phyloP scores from a whole-genome alignment of 2,888 invertebrate genomes.

The Bedellia somnulentella region DNA sequence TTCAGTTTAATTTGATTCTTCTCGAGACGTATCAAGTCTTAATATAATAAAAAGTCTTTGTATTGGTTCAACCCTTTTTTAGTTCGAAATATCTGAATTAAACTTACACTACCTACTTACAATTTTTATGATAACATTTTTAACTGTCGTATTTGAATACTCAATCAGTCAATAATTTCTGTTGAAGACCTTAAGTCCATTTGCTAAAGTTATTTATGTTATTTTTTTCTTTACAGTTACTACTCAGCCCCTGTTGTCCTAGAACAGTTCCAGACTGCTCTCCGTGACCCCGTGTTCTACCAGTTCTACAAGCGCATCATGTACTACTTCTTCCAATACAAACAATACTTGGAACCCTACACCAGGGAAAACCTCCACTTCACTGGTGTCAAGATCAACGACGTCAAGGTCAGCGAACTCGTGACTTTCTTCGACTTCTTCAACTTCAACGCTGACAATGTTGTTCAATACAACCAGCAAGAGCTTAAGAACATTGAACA shows the following conservation, averaged over 20 bases:
- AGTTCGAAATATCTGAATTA: background rate
- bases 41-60: background rate
- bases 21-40: background rate
- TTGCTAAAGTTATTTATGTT: background rate
- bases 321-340: conserved; percentile 50
- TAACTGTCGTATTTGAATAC: too few species aligned
- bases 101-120: background rate
- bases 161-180: background rate
- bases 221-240: background rate
- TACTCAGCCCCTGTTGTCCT: conserved; percentile 19
- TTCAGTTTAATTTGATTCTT: conserved; percentile 13
- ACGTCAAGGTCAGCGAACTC: conserved; percentile 54
- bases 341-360: conserved; percentile 50
- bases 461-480: conserved; percentile 24
- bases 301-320: conserved; percentile 55
- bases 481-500: conserved; percentile 23
- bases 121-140: background rate
- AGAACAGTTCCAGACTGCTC: conserved; percentile 52
- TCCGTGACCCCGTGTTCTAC: conserved; percentile 68
- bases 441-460: conserved; percentile 31
- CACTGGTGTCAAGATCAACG: conserved; percentile 53
- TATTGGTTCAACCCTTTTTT: background rate
- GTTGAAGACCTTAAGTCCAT: background rate
- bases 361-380: conserved; percentile 44
- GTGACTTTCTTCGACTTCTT: conserved; percentile 62